Evolutionary conservation across 2,113 vertebrate genomes (phyloP), one percentile per base, ranked within the genome.

Genomic region (Ifrita kowaldi): DNA sequence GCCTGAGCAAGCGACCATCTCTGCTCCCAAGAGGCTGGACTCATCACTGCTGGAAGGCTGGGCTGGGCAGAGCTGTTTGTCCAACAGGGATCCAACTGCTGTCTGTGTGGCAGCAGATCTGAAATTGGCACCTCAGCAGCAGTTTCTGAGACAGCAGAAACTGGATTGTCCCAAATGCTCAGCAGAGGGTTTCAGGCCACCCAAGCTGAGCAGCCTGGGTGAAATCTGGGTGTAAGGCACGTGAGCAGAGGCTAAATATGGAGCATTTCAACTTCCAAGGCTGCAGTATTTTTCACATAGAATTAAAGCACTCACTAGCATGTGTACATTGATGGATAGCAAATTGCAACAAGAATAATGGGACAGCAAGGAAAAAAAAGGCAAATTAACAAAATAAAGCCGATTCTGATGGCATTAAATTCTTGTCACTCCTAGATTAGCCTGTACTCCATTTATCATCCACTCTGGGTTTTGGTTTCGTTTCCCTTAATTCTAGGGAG

Each of bases 351-450:
- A 50, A 47, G 64, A 84, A 50, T 47, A 89, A 87, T 19, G 19
- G 37, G n/a, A 60, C 5, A 23, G 59, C 30, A 73, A 76, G 55
- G 12, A 2, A 3, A 32, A 39, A 65, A 59, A 53, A 42, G 6
- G 49, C 15, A 79, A 91, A 85, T 78, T 56, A 68, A 64, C 24
- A 79, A 91, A 80, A 84, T 50, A 67, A 87, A 91, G 49, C 33
- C 6, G 6, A 35, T 79, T 67, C 30, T 35, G 53, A 49, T 22
- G 35, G 53, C 49, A 79, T 32, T 10, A 68, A 64, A 85, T 73
- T 90, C 46, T 76, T 62, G 37, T 44, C 41, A 11, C 53, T 90
- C 49, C 41, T 73, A 42, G 50, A 83, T 69, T 62, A 93, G 67
- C 9, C 30, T 65, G 20, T 50, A 65, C 42, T 69, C 59, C 21